Percentiles rank a stretch among this genome's conserved stretches.
Evolutionary conservation across 2,797 vertebrate genomes (phyloP).

Genomic region (Loris lydekkerianus): DNA sequence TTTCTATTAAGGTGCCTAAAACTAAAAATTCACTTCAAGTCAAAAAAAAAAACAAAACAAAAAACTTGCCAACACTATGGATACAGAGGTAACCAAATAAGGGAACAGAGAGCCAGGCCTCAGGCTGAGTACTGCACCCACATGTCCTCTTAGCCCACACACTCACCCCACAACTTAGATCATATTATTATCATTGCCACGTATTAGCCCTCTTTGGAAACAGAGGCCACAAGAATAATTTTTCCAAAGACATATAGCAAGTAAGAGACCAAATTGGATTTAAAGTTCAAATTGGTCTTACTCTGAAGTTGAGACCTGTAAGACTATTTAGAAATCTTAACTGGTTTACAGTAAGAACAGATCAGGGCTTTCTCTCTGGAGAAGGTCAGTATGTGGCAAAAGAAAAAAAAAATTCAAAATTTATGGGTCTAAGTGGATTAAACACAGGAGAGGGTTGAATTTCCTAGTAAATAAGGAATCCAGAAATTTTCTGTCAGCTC

Average conservation of each 20-base stretch:
- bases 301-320: slow-evolving; percentile 25
- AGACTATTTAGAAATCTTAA: not conserved
- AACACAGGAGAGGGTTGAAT: not conserved
- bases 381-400: slow-evolving; percentile 30
- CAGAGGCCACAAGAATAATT: not conserved
- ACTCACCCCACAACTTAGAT: not conserved
- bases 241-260: not conserved
- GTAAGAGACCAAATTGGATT: not conserved
- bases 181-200: not conserved
- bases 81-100: not conserved
- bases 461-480: slow-evolving; percentile 10
- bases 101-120: not conserved
- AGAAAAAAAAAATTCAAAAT: slow-evolving; percentile 11
- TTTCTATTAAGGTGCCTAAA: not conserved
- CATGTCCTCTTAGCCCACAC: not conserved
- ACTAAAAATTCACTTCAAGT: slow-evolving; percentile 46
- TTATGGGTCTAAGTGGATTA: slow-evolving; percentile 37
- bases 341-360: not conserved
- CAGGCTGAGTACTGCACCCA: not conserved
- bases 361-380: slow-evolving; percentile 37
- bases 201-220: not conserved
- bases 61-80: not conserved
- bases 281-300: slow-evolving; percentile 20
- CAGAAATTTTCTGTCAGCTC: not conserved
- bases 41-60: not conserved